Evolutionary conservation across 2,113 vertebrate genomes (phyloP), one percentile per base, ranked within the genome.

Genomic region (Oreochromis niloticus): DNA sequence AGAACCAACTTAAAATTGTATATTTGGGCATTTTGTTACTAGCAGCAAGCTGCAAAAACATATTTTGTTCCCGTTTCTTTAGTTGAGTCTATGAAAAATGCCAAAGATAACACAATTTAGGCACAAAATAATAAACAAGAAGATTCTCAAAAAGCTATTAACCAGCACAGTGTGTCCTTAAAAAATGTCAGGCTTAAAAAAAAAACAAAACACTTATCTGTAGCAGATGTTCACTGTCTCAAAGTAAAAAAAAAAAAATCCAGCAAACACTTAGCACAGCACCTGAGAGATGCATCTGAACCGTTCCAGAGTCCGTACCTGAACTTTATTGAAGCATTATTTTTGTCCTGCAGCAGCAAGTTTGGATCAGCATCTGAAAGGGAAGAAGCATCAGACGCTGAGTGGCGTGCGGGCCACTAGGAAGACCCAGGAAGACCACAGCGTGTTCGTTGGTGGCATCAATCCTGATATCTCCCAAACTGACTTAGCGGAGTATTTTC

Each of bases 401-500:
- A 93, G 92, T 80, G 91, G 90, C 0, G 96, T 98, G 3, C 95
- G 97, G 1, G 85, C 93, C 1, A 94, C 95, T 30, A 95, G 97
- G 12, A 97, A 96, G 83, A 89, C 86, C 13, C 98, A 99, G 92
- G 97, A 97, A 85, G 94, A 96, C 66, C 97, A 95, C 82, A 99
- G 98, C 17, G 96, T 99, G 84, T 99, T 97, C 52, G 98, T 98
- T 75, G 98, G 97, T 6, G 97, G 98, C 39, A 97, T 99, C 91
- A 95, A 95, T 13, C 95, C 96, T 1, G 94, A 96, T 39, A 95
- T 96, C 1, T 96, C 97, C 43, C 96, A 96, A n/a, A 50, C 90
- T 1, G 96, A 97, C 66, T 81, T 99, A 3, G 83, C 87, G 0
- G 94, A 97, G 11, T 97, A 98, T 88, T 98, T 99, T 83, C 85